Percentiles rank a stretch among this genome's conserved stretches.
Conservation (phyloP, 2,113 vertebrate genomes). For the Trichomycterus rosablanca region DNA sequence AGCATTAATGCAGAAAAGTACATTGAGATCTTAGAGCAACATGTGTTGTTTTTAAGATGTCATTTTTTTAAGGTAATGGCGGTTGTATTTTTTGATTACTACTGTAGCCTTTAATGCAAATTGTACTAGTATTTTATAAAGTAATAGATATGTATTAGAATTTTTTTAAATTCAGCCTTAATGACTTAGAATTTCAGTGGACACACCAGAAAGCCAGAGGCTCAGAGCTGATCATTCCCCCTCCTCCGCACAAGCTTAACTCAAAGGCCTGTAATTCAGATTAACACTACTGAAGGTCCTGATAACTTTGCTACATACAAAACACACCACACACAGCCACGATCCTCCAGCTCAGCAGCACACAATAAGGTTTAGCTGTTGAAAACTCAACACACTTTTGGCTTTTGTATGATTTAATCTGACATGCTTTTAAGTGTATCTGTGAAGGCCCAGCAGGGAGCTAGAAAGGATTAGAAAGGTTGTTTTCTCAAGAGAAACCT, state of each 20-base stretch:
- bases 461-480: no score
- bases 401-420: background rate
- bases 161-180: background rate
- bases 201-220: conserved; percentile 5
- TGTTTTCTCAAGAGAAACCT: no score
- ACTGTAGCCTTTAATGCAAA: no score
- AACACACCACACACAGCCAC: conserved; percentile 3
- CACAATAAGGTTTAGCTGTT: background rate
- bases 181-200: conserved; percentile 5
- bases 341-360: conserved; percentile 1
- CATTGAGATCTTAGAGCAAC: no score
- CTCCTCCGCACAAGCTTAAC: conserved; percentile 15
- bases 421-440: background rate
- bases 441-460: no score
- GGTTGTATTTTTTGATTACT: no score
- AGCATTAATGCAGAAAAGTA: no score
- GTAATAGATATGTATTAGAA: no score
- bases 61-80: no score
- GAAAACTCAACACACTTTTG: background rate
- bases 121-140: no score
- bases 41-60: no score
- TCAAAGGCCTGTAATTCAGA: conserved; percentile 31
- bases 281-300: conserved; percentile 26
- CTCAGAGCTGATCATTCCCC: conserved; percentile 3
- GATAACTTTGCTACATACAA: conserved; percentile 23